Conservation (phyloP, 2,888 invertebrate genomes). For the Griposia aprilina region DNA sequence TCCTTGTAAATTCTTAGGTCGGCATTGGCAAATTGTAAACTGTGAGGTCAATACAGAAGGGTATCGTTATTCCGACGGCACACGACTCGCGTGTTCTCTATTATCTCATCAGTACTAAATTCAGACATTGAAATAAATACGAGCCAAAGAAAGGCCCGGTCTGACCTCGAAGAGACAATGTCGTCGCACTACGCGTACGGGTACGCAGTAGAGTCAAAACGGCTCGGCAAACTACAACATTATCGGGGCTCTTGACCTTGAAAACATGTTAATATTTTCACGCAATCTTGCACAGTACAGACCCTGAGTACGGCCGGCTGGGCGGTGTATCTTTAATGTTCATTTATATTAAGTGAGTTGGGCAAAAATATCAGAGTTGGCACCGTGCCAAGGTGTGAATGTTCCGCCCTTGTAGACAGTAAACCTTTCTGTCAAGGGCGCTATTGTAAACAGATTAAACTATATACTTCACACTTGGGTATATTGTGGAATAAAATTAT, state of each 20-base stretch:
- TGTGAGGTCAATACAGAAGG: not conserved
- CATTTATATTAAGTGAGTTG: constrained; percentile 64
- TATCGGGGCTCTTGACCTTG: constrained; percentile 41
- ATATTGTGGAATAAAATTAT: not conserved
- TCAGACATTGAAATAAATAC: constrained; percentile 51
- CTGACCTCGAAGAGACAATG: constrained; percentile 32
- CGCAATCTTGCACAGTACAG: constrained; percentile 44
- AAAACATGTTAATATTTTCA: constrained; percentile 59
- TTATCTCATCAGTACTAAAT: constrained; percentile 39
- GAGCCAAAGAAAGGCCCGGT: constrained; percentile 34
- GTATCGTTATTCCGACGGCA: constrained; percentile 2
- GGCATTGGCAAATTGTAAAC: not conserved
- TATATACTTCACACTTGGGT: constrained; percentile 20
- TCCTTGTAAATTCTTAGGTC: not conserved
- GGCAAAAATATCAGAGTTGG: constrained; percentile 58
- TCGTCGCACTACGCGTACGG: constrained; percentile 25
- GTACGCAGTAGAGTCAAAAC: constrained; percentile 26
- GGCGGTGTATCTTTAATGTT: constrained; percentile 61
- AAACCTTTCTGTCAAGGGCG: constrained; percentile 58
- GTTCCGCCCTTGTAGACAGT: constrained; percentile 53
- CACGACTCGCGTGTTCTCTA: constrained; percentile 17
- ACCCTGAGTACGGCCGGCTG: constrained; percentile 26
- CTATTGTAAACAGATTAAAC: constrained; percentile 57
- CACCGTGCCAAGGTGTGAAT: constrained; percentile 54
- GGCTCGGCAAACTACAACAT: constrained; percentile 34